Evolutionary conservation across 2,888 invertebrate genomes (phyloP).

Genomic region (Physocephala rufipes): DNA sequence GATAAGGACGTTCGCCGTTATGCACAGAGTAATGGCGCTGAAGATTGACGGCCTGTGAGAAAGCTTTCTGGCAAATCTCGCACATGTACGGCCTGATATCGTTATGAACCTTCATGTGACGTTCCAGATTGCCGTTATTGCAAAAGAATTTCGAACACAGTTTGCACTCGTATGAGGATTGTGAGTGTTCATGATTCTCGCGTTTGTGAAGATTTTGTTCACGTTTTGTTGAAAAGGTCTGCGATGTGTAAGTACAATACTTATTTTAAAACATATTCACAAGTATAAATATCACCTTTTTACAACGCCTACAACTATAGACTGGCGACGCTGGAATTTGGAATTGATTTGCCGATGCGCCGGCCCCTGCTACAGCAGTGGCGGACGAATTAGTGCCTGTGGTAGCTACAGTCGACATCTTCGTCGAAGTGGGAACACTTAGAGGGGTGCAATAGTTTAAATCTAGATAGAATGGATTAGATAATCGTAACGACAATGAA

Average conservation of each 20-base stretch:
- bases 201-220: conserved; percentile 63
- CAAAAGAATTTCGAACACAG: conserved; percentile 63
- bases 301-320: conserved; percentile 49
- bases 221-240: conserved; percentile 63
- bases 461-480: conserved; percentile 29
- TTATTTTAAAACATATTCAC: conserved; percentile 3
- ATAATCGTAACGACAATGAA: conserved; percentile 22
- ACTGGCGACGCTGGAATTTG: conserved; percentile 38
- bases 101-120: conserved; percentile 65
- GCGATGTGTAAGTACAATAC: background rate
- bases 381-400: background rate
- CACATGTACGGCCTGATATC: conserved; percentile 63
- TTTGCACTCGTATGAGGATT: conserved; percentile 62
- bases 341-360: conserved; percentile 18
- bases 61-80: conserved; percentile 60
- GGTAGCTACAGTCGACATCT: conserved; percentile 20
- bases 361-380: conserved; percentile 3
- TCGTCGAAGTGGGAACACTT: conserved; percentile 11
- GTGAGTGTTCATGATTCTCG: conserved; percentile 62
- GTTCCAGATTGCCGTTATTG: conserved; percentile 63
- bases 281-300: conserved; percentile 42
- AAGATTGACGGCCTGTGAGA: conserved; percentile 63
- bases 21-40: conserved; percentile 64
- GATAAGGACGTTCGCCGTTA: conserved; percentile 63
- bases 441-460: conserved; percentile 23